Evolutionary conservation across 1,140 invertebrate genomes (phyloP).

Genomic region (Lamellibrachia luymesi): DNA sequence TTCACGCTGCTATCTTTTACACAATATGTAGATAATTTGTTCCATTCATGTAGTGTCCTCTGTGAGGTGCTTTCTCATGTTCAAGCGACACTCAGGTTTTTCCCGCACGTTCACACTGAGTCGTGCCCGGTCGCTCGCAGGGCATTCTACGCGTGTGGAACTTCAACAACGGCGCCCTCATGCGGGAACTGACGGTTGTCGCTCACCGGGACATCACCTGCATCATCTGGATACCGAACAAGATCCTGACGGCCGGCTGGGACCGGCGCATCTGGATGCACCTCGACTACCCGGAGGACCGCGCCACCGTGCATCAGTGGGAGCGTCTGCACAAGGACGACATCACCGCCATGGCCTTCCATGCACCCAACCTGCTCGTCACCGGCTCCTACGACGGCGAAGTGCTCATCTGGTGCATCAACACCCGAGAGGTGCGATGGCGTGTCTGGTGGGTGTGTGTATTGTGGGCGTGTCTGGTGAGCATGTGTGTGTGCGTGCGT

Average conservation of each 20-base stretch:
- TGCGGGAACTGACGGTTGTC: conserved; percentile 15
- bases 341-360: conserved; percentile 53
- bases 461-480: too few relatives aligned
- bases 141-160: conserved; percentile 72
- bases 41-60: too few relatives aligned
- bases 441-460: not conserved
- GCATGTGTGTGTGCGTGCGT: too few relatives aligned
- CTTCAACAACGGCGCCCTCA: conserved; percentile 65
- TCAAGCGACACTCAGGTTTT: too few relatives aligned
- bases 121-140: conserved; percentile 46
- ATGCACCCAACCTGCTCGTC: conserved; percentile 63
- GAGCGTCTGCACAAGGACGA: not conserved
- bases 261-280: not conserved
- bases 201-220: conserved; percentile 9
- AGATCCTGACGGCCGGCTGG: conserved; percentile 21
- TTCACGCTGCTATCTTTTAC: too few relatives aligned
- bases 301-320: not conserved
- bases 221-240: conserved; percentile 12
- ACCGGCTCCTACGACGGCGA: conserved; percentile 68
- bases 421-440: conserved; percentile 14
- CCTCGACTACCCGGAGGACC: not conserved
- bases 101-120: too few relatives aligned
- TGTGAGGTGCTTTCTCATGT: too few relatives aligned
- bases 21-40: too few relatives aligned
- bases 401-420: conserved; percentile 66